These are phyloP conservation scores for Pygocentrus nattereri DNA, from an alignment of 2,797 vertebrate species.

Conservation along the genomic window DNA sequence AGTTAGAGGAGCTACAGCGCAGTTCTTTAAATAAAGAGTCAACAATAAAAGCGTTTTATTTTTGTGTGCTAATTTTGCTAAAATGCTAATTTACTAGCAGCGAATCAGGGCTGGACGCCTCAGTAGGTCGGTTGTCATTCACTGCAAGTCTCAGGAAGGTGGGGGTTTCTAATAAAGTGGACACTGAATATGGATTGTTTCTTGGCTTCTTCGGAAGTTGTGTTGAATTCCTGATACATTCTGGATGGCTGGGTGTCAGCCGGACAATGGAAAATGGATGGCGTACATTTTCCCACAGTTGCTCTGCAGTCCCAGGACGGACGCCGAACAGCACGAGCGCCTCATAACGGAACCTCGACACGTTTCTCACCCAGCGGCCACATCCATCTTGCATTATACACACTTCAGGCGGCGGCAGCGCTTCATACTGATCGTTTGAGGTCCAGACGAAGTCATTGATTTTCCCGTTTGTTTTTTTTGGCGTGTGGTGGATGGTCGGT, in stretches of 20 bases:
- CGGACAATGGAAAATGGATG: constrained; percentile 11
- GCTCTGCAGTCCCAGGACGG: not conserved
- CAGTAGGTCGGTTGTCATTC: too few relatives aligned
- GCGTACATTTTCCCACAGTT: not conserved
- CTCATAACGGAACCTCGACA: not conserved
- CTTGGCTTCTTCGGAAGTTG: not conserved
- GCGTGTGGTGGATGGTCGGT: not conserved
- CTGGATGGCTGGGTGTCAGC: not conserved
- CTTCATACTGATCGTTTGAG: too few relatives aligned
- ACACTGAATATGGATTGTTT: not conserved
- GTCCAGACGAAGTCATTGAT: not conserved
- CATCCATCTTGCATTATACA: constrained; percentile 1
- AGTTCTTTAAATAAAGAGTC: too few relatives aligned
- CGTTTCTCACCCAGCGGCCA: not conserved
- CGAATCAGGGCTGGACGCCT: too few relatives aligned
- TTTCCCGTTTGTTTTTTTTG: not conserved
- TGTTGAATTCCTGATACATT: not conserved
- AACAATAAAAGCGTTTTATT: too few relatives aligned
- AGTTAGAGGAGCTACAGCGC: too few relatives aligned
- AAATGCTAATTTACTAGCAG: too few relatives aligned
- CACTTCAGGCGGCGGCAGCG: not conserved
- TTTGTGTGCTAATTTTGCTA: too few relatives aligned
- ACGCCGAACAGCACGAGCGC: not conserved
- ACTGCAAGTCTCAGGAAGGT: not conserved
- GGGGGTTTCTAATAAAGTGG: not conserved